A percentile compares a stretch with the other conserved stretches of the same genome.
phyloP scores from a whole-genome alignment of 35 echinoderm and acorn worm genomes.

The Stichopus chloronotus region DNA sequence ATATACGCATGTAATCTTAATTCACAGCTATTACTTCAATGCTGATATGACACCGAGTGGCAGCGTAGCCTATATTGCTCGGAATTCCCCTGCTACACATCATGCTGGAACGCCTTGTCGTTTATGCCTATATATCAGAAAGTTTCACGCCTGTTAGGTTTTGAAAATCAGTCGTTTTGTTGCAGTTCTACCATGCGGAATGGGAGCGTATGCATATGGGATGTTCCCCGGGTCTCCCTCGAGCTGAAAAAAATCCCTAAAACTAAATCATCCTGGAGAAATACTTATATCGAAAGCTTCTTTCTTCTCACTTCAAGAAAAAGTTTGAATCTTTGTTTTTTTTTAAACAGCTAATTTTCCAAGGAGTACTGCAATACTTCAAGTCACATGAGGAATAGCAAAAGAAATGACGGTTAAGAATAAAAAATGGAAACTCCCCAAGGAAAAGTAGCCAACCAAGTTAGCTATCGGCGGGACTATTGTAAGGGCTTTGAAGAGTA shows the following conservation, averaged over 20 bases:
- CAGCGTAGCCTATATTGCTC: background rate
- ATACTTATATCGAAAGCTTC: background rate
- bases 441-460: constrained; percentile 10
- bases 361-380: background rate
- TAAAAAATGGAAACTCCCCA: constrained; percentile 5
- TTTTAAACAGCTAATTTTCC: constrained; percentile 9
- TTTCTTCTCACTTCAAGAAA: background rate
- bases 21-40: too few species aligned
- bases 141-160: constrained; percentile 48
- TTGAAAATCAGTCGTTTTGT: constrained; percentile 48
- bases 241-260: background rate
- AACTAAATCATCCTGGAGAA: background rate
- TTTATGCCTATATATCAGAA: constrained; percentile 1
- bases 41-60: too few species aligned
- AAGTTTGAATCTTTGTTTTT: background rate
- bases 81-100: background rate
- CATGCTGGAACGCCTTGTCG: constrained; percentile 4
- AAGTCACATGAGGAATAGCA: background rate
- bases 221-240: background rate
- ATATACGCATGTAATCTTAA: too few species aligned
- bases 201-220: constrained; percentile 27
- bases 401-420: background rate
- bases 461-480: constrained; percentile 30
- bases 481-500: constrained; percentile 29
- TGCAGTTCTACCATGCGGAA: constrained; percentile 31